These are phyloP conservation scores for Cybosia mesomella DNA, from an alignment of 2,888 invertebrate species.

Conservation along the genomic window DNA sequence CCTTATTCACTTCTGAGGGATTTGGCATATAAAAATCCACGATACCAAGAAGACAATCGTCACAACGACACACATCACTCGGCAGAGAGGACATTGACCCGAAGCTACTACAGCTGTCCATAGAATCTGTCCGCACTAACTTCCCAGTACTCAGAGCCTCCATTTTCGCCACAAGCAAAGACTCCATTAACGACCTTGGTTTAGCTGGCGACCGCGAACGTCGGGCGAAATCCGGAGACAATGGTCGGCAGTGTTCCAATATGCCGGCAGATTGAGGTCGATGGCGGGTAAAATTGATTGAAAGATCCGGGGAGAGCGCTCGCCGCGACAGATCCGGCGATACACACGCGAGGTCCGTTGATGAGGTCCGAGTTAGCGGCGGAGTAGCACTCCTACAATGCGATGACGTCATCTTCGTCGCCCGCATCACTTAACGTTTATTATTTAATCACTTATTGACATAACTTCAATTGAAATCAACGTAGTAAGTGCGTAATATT, in stretches of 20 bases:
- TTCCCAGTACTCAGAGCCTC: constrained; percentile 89
- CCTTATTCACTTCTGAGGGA: constrained; percentile 82
- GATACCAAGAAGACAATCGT: constrained; percentile 94
- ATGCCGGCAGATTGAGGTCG: constrained; percentile 79
- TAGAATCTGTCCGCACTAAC: constrained; percentile 91
- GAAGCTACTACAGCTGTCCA: constrained; percentile 91
- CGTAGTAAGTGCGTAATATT: constrained; percentile 35
- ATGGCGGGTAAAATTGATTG: constrained; percentile 69
- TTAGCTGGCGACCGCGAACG: constrained; percentile 85
- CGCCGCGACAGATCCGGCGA: constrained; percentile 78
- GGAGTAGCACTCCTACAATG: constrained; percentile 84
- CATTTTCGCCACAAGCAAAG: constrained; percentile 93
- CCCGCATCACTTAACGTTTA: constrained; percentile 66
- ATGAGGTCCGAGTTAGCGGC: constrained; percentile 81
- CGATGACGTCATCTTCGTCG: constrained; percentile 84
- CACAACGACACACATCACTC: constrained; percentile 93
- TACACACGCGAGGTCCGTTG: constrained; percentile 71
- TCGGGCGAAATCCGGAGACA: constrained; percentile 81
- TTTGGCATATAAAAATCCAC: constrained; percentile 90
- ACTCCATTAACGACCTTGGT: constrained; percentile 93
- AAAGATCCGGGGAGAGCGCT: constrained; percentile 76
- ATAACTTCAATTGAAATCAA: constrained; percentile 39
- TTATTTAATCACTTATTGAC: constrained; percentile 33
- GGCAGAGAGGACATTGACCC: constrained; percentile 90
- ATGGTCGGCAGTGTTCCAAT: constrained; percentile 64